Conservation (phyloP, 2,888 invertebrate species). For the Actias luna region DNA sequence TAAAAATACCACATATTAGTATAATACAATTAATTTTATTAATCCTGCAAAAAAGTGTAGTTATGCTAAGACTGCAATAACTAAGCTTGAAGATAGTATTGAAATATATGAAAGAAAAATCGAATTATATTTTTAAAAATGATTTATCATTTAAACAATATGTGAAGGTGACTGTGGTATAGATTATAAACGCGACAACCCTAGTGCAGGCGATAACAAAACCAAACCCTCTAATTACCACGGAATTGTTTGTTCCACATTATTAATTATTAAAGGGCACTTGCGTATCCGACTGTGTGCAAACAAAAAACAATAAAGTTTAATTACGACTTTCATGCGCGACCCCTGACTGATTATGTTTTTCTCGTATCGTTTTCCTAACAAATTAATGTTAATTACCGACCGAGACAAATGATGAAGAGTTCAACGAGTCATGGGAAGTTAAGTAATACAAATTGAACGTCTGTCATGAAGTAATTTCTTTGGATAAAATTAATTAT, state of each 20-base stretch:
- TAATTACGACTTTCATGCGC: slow-evolving; percentile 40
- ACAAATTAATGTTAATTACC: slow-evolving; percentile 17
- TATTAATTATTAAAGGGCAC: slow-evolving; percentile 50
- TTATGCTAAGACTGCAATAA: no score
- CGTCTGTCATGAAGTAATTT: neutral
- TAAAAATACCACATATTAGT: no score
- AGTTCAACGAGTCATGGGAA: neutral
- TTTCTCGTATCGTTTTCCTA: slow-evolving; percentile 24
- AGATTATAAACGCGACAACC: slow-evolving; percentile 36
- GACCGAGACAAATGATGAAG: slow-evolving; percentile 20
- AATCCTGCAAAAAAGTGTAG: no score
- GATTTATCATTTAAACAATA: neutral
- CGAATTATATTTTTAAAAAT: no score
- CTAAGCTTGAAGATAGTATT: no score
- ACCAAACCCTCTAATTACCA: slow-evolving; percentile 39
- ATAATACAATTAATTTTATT: no score
- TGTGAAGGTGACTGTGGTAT: neutral
- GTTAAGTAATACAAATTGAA: neutral
- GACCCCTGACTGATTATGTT: slow-evolving; percentile 32
- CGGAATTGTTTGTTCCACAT: slow-evolving; percentile 50
- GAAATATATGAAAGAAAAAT: no score
- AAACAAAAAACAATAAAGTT: slow-evolving; percentile 46
- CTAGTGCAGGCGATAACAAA: slow-evolving; percentile 26
- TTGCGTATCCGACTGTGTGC: slow-evolving; percentile 32
- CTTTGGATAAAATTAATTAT: no score